Base-by-base conservation (phyloP, 2,888 invertebrate genomes). In the Leptura quadrifasciata region DNA sequence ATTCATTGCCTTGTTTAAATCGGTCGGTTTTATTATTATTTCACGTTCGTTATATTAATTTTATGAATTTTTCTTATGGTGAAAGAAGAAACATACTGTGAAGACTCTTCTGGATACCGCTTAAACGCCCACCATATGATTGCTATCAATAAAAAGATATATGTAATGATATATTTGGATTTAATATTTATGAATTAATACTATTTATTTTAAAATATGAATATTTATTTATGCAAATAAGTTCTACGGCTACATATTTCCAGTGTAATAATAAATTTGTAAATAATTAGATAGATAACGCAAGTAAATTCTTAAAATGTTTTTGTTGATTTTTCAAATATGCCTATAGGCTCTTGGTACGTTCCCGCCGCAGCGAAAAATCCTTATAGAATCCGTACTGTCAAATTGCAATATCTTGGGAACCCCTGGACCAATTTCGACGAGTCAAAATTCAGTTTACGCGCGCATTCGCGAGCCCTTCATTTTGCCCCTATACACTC, bases 161-260 rank as follows among this genome's bases (percentile, higher is more conserved):
- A 31, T n/a, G 63, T 31, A 35, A 61, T 61, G 35, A 61, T 31
- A 17, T 61, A 31, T 61, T 31, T 35, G n/a, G 5, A 18, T 21
- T 35, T 39, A 63, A 39, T 39, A 20, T n/a, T 12, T 17, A 35
- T 63, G 20, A 39, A 39, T 63, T 63, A 31, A 31, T 31, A 31
- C 39, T 35, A 39, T 20, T 39, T 63, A 20, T 63, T 20, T 35
- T 2, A 20, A 63, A 39, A 63, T 20, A 63, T 63, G 39, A 39
- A 63, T 61, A 61, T 35, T 61, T 35, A 61, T 61, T 61, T 61
- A 61, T 63, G 63, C 2, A 63, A 63, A 63, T 63, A 39, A 10
- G 20, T 20, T 10, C 10, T 2, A 17, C 39, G 20, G 35, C n/a
- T 63, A 61, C 15, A 15, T 60, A 31, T 12, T 31, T 27, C 12